Base-by-base conservation (phyloP, 2,797 vertebrate species). In the Decapterus maruadsi region DNA sequence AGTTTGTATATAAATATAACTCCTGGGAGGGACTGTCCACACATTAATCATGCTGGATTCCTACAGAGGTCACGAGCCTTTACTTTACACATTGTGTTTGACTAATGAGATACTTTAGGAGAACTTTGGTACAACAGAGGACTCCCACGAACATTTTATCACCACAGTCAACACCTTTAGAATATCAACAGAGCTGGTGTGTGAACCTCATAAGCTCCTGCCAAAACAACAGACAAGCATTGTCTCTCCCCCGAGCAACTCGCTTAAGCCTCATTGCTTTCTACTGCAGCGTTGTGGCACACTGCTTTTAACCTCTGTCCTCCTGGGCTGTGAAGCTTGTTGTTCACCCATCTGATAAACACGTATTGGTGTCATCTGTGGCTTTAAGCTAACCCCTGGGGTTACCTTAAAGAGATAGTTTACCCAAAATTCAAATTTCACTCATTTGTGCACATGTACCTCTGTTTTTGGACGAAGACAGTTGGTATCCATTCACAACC, bases 291-390 rank as follows among this genome's bases (percentile, higher is more conserved):
- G 8, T 70, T 76, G 40, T 22, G 78, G 53, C 72, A 29, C 45
- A 43, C 50, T 55, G 75, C 77, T 57, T 77, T 80, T 84, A 87
- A 84, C 68, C 82, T 84, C 20, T 43, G 22, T 59, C 64, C 58
- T 26, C 70, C 62, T 7, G 51, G 67, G 80, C 70, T 75, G 82
- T 86, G 87, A 90, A 53, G 72, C 66, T 79, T 83, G 80, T 78
- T 83, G 82, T 90, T 83, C 88, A 84, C 77, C 78, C 77, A 71
- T 90, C 72, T 81, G 83, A 90, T 89, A 89, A 92, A 93, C 89
- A 89, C 87, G 87, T 72, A 85, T 9, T 80, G 85, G 83, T 89
- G 84, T 92, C 90, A 90, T 91, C 88, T 84, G 79, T 43, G 61
- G 69, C 73, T 60, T 67, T 73, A n/a, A 26, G 1, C 1, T 26